Base-by-base conservation (phyloP, 2,888 invertebrate species). In the Microctonus aethiopoides region DNA sequence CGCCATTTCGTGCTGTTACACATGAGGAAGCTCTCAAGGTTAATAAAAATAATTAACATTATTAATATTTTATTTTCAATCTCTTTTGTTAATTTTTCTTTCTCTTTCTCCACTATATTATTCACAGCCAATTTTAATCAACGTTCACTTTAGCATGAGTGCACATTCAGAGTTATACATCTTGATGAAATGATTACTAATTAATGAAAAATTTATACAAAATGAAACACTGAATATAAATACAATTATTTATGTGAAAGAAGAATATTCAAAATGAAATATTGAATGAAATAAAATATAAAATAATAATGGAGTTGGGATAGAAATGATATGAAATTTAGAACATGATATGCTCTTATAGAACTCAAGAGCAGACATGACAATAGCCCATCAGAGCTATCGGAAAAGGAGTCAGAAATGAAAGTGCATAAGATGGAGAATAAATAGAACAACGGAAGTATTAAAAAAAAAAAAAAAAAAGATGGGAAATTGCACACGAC, bases 21-120 rank as follows among this genome's bases (percentile, higher is more conserved):
- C 97, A 97, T 87, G 94, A 95, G 86, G 96, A 97, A 87, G 97
- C 97, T 73, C 92, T 97, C 77, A 95, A 95, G 91, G 95, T 96
- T 89, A 89, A 88, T 83, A 61, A 22, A 57, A 34, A 46, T 62
- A 52, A 39, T 62, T 20, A 41, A 20, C 3, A 7, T 56, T 63
- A 46, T 52, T 16, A 13, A 51, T 41, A n/a, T n/a, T n/a, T n/a
- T n/a, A n/a, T n/a, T n/a, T n/a, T n/a, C n/a, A n/a, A n/a, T n/a
- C n/a, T n/a, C n/a, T n/a, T n/a, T n/a, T n/a, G n/a, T n/a, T 29
- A 29, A 29, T 29, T 29, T 29, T 29, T 29, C 29, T 29, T 29
- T 5, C 3, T 3, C 3, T 29, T 29, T 29, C 7, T 29, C 7
- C 29, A 29, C 29, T 29, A 29, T 7, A 29, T 29, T 29, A 5